Evolutionary conservation across 2,888 invertebrate genomes (phyloP), one percentile per base, ranked within the genome.

Genomic region (Aphelenchoides bicaudatus): DNA sequence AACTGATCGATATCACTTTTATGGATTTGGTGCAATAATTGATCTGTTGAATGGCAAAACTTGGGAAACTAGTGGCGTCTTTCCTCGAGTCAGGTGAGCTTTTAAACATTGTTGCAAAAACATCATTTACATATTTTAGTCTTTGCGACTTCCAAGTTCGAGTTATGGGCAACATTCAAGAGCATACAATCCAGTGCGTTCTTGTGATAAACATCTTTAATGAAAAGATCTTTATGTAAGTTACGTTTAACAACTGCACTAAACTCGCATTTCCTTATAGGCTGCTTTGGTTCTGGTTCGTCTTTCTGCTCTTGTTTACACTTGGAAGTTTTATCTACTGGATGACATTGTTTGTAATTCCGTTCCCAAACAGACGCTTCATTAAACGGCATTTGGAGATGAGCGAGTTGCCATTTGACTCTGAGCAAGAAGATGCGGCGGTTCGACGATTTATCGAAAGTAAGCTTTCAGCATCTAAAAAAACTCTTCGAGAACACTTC

Each of bases 131-230:
- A n/a, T n/a, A n/a, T n/a, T n/a, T n/a, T n/a, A n/a, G 63, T 13
- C 55, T 69, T 2, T 75, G 78, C 56, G 78, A 78, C 62, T 75
- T 78, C 55, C 66, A 76, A 71, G 71, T 73, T 13, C 64, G 77
- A n/a, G 74, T 78, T 5, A 74, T 78, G 75, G 78, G 76, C 43
- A 75, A 78, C 63, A 63, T 77, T 29, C 78, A 78, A 55, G 67
- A 74, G 50, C 74, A 75, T 59, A 77, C 75, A 10, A 75, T 78
- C 43, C 78, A 79, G 56, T 78, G 78, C 56, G 73, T 73, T 16
- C 65, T 73, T 23, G 71, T 75, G 28, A 74, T 73, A 56, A 73
- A 73, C 53, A 68, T 73, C 43, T 72, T 72, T 59, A 72, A 74
- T 49, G 72, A 73, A 27, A 62, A 63, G 29, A 66, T 63, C 34